These are phyloP conservation scores for Proteles cristata DNA, from an alignment of 2,113 vertebrate genomes.

Conservation along the genomic window DNA sequence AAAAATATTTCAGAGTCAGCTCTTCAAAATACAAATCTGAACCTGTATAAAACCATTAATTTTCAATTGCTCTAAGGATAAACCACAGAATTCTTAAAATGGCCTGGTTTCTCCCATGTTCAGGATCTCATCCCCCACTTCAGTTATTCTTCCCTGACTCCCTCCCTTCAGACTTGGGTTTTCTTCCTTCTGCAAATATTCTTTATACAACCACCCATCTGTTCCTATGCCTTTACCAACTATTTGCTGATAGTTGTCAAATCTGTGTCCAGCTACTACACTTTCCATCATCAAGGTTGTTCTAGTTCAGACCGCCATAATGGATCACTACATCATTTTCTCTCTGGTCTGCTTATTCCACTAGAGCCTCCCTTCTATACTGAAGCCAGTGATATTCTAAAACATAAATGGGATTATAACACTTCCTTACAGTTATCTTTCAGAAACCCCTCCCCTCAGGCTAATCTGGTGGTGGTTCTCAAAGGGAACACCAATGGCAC, in stretches of 20 bases:
- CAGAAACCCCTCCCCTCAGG: neutral
- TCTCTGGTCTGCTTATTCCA: neutral
- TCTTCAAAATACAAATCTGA: slow-evolving; percentile 35
- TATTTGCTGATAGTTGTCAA: neutral
- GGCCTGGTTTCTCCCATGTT: neutral
- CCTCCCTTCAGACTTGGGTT: neutral
- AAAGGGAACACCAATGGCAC: neutral
- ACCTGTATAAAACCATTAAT: slow-evolving; percentile 14
- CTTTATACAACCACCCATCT: neutral
- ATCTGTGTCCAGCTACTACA: neutral
- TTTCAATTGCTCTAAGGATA: neutral
- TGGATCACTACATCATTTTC: neutral
- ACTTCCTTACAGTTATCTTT: neutral
- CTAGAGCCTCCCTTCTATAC: neutral
- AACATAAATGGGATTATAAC: neutral
- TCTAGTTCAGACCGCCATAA: neutral
- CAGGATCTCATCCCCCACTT: neutral
- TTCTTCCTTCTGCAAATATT: neutral
- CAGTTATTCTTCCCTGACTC: neutral
- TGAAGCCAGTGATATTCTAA: neutral
- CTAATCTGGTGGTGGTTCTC: neutral
- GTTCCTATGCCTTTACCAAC: neutral
- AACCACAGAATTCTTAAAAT: slow-evolving; percentile 16
- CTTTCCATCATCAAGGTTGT: neutral
- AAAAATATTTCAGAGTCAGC: neutral